phyloP scores from a whole-genome alignment of 2,113 vertebrate species.

The Hypanus sabinus region DNA sequence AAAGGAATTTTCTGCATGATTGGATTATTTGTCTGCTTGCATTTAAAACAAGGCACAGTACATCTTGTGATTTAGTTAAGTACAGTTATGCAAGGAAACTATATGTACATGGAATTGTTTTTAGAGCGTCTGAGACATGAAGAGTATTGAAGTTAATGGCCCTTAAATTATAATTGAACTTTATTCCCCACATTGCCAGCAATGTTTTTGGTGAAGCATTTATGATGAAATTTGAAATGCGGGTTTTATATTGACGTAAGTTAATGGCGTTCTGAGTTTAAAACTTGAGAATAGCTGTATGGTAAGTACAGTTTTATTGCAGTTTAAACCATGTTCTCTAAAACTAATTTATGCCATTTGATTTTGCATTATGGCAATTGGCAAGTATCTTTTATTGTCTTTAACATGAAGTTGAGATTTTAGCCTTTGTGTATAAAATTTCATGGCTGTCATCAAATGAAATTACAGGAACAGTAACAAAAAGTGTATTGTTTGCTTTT shows the following conservation, averaged over 20 bases:
- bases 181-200: background rate
- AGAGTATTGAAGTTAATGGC: background rate
- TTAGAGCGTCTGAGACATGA: background rate
- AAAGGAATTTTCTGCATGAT: background rate
- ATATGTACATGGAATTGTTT: background rate
- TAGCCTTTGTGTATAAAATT: constrained; percentile 34
- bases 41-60: background rate
- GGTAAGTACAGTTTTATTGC: background rate
- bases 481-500: constrained; percentile 45
- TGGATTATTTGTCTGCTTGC: constrained; percentile 5
- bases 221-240: background rate
- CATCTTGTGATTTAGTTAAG: background rate
- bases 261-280: background rate
- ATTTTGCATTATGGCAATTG: constrained; percentile 35
- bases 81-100: background rate
- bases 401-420: constrained; percentile 33
- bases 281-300: background rate
- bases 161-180: constrained; percentile 14
- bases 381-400: constrained; percentile 33
- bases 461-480: constrained; percentile 37
- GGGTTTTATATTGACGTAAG: background rate
- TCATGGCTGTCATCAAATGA: constrained; percentile 34
- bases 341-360: constrained; percentile 34
- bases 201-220: background rate
- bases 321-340: constrained; percentile 16